Evolutionary conservation across 1,140 invertebrate species (phyloP).

Genomic region (Procambarus virginalis): DNA sequence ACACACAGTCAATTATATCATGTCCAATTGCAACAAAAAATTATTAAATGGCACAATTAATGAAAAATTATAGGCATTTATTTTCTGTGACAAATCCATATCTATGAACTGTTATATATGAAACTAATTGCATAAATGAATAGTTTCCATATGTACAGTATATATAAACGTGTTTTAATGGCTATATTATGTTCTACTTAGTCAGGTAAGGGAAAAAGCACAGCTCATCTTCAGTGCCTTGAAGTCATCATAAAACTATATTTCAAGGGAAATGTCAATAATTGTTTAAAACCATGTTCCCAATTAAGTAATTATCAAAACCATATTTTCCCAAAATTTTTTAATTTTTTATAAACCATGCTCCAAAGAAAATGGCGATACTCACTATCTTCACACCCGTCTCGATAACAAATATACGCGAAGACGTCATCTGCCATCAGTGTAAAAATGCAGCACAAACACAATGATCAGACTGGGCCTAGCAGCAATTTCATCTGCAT

Average conservation of each 20-base stretch:
- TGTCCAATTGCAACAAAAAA: neutral
- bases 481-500: neutral
- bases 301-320: no score
- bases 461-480: neutral
- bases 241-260: no score
- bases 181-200: neutral
- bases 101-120: constrained; percentile 4
- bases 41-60: neutral
- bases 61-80: neutral
- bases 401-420: neutral
- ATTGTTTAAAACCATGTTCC: no score
- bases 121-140: neutral
- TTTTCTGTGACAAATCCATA: neutral
- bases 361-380: neutral
- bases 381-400: neutral
- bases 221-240: neutral
- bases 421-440: neutral
- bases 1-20: neutral
- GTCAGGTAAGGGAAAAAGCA: neutral
- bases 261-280: no score
- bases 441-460: neutral
- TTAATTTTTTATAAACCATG: neutral
- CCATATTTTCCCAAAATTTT: no score
- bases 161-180: constrained; percentile 11
- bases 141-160: neutral